Evolutionary conservation across 2,888 invertebrate species (phyloP).

Genomic region (Tupiocoris notatus): DNA sequence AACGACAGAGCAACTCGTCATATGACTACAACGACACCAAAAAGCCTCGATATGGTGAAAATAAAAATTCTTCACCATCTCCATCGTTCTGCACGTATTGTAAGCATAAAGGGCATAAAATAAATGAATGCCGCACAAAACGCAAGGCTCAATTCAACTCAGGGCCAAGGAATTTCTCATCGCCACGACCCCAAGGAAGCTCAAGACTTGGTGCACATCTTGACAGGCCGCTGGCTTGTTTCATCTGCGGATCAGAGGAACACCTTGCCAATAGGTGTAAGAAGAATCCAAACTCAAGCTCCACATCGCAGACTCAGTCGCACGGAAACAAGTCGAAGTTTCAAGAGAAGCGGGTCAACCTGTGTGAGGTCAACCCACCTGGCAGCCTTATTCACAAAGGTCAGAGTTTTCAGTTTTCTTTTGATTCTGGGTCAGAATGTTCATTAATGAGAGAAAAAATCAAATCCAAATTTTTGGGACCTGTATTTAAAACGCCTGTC

Average conservation of each 20-base stretch:
- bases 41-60: not conserved
- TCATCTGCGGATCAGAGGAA: not conserved
- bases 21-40: not conserved
- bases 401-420: slow-evolving; percentile 8
- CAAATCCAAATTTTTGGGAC: not conserved
- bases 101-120: too few species aligned
- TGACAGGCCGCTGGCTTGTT: too few species aligned
- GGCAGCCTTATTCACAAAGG: slow-evolving; percentile 4
- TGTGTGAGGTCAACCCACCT: slow-evolving; percentile 19
- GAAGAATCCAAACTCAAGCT: not conserved
- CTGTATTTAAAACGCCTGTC: not conserved
- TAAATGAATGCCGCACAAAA: too few species aligned
- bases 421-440: slow-evolving; percentile 15
- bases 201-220: too few species aligned
- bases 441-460: not conserved
- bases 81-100: too few species aligned
- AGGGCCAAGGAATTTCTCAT: too few species aligned
- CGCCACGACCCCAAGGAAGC: too few species aligned
- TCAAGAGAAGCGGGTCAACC: slow-evolving; percentile 8
- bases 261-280: slow-evolving; percentile 18
- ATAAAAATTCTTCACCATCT: too few species aligned
- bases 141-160: too few species aligned
- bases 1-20: not conserved
- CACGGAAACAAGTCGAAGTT: not conserved
- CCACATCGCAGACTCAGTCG: not conserved